Percentiles rank a stretch among this genome's conserved stretches.
Evolutionary conservation across 2,888 invertebrate species (phyloP).

Genomic region (Acleris emargana): DNA sequence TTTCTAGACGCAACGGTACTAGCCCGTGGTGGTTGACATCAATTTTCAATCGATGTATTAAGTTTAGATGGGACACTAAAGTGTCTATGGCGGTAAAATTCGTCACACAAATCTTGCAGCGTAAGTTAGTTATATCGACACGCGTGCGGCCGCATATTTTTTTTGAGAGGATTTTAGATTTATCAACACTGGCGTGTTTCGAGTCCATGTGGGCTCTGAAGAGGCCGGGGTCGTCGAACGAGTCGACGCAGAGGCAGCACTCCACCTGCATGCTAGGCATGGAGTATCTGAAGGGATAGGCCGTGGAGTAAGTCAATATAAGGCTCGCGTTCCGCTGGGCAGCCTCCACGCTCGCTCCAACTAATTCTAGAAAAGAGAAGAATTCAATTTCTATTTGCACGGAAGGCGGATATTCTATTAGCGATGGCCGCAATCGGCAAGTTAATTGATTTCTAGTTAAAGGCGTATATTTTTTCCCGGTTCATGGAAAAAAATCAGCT

Average conservation of each 20-base stretch:
- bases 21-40: constrained; percentile 15
- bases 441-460: background rate
- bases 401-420: background rate
- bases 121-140: constrained; percentile 27
- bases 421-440: too few species aligned
- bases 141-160: constrained; percentile 7
- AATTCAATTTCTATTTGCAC: constrained; percentile 32
- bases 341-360: constrained; percentile 14
- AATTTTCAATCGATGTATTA: constrained; percentile 8
- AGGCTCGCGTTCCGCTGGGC: constrained; percentile 23
- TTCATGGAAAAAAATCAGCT: too few species aligned
- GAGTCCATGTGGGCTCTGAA: constrained; percentile 27
- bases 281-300: constrained; percentile 31
- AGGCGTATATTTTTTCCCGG: too few species aligned
- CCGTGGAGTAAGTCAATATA: constrained; percentile 29
- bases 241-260: constrained; percentile 13
- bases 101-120: constrained; percentile 15
- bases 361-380: constrained; percentile 36
- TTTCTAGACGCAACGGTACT: constrained; percentile 23
- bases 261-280: constrained; percentile 4
- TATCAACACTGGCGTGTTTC: constrained; percentile 6
- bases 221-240: constrained; percentile 14
- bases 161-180: background rate
- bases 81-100: constrained; percentile 8
- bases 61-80: constrained; percentile 17